Evolutionary conservation across 1,140 invertebrate genomes (phyloP).

Genomic region (Psix sp.): DNA sequence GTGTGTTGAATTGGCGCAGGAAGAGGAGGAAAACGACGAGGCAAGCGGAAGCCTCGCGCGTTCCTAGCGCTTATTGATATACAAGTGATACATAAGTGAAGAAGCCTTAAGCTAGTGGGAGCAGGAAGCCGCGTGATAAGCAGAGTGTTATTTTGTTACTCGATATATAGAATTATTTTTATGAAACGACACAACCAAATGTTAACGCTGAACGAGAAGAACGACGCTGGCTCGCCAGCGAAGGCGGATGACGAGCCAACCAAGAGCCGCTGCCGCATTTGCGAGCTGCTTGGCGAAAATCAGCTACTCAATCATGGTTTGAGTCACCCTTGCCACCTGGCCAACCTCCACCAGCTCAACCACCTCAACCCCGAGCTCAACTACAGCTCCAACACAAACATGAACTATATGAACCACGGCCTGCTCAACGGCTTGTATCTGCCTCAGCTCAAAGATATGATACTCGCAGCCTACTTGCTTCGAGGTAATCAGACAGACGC

Average conservation of each 20-base stretch:
- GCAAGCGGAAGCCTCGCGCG: slow-evolving; percentile 11
- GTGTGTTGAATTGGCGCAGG: slow-evolving; percentile 49
- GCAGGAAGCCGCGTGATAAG: slow-evolving; percentile 13
- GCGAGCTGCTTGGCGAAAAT: slow-evolving; percentile 74
- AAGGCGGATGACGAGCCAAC: slow-evolving; percentile 65
- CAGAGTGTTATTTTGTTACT: slow-evolving; percentile 46
- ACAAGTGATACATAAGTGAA: background rate
- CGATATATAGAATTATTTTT: slow-evolving; percentile 34
- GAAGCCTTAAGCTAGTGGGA: slow-evolving; percentile 4
- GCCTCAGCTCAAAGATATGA: slow-evolving; percentile 78
- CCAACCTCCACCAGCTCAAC: slow-evolving; percentile 69
- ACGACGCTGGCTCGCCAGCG: slow-evolving; percentile 26
- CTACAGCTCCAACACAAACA: slow-evolving; percentile 67
- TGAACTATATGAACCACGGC: slow-evolving; percentile 71
- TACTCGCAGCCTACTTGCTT: slow-evolving; percentile 78
- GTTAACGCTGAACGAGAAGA: slow-evolving; percentile 49
- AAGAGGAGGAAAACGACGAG: slow-evolving; percentile 43
- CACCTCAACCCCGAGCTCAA: slow-evolving; percentile 68
- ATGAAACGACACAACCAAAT: slow-evolving; percentile 19
- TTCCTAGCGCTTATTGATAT: slow-evolving; percentile 26
- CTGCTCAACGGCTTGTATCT: slow-evolving; percentile 72
- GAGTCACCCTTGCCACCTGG: slow-evolving; percentile 70
- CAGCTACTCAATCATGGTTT: slow-evolving; percentile 70
- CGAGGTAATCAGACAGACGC: slow-evolving; percentile 73
- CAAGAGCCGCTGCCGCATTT: slow-evolving; percentile 77